These are phyloP conservation scores for Exocentrus adspersus DNA, from an alignment of 2,888 invertebrate species.

Conservation along the genomic window DNA sequence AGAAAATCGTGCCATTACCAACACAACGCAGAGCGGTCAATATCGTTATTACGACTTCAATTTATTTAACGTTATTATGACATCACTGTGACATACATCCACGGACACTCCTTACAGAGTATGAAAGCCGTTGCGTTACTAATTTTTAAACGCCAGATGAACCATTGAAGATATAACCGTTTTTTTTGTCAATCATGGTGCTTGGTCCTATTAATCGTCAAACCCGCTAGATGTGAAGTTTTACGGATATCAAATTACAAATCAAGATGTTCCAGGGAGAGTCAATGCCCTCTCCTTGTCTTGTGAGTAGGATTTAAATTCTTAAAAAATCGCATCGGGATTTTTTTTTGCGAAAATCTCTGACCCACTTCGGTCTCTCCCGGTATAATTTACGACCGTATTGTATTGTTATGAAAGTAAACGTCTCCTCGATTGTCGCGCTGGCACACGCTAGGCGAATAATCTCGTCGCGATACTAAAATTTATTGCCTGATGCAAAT, in stretches of 20 bases:
- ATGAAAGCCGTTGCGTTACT: not conserved
- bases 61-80: no score
- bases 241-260: no score
- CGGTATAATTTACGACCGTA: conserved; percentile 1
- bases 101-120: not conserved
- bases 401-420: not conserved
- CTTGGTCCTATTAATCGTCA: no score
- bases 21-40: no score
- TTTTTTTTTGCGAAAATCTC: not conserved
- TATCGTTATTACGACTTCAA: conserved; percentile 3
- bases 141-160: not conserved
- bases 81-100: not conserved
- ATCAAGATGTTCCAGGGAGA: no score
- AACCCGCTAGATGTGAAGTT: no score
- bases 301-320: no score
- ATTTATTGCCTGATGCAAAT: conserved; percentile 24
- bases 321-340: no score
- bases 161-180: no score
- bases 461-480: conserved; percentile 11
- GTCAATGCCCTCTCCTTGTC: no score
- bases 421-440: not conserved
- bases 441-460: conserved; percentile 2
- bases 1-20: conserved; percentile 6
- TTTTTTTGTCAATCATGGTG: no score
- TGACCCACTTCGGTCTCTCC: not conserved